Base-by-base conservation (phyloP, 2,888 invertebrate species). In the Chrysolina haemoptera region DNA sequence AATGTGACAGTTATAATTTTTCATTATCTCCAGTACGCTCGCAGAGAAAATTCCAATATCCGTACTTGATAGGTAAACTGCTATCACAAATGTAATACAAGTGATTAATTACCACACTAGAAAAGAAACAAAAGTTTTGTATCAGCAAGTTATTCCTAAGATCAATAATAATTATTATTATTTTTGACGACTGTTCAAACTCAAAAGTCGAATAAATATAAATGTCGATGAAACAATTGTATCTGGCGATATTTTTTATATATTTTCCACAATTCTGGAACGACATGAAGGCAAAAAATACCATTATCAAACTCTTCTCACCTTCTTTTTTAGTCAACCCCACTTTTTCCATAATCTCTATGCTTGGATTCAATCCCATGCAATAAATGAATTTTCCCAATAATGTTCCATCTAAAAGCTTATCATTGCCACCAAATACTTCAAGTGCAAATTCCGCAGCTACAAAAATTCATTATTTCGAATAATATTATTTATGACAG, bases 361-460 rank as follows among this genome's bases (percentile, higher is more conserved):
- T 89, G 87, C 98, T 98, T 85, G 98, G 98, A 92, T 98, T 98
- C 86, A 95, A 91, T 90, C 96, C 96, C 85, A 98, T 92, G 83
- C 97, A 96, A 85, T 98, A 94, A 86, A 98, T 92, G 84, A 96
- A 93, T 88, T 96, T 95, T 80, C 97, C 98, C 83, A 99, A 91
- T 89, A 96, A 93, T 89, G 91, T 91, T 85, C 94, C 95, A 88
- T 99, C 99, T 86, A 99, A 92, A 86, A 94, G 94, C 86, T 95
- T 94, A 86, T 95, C 92, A 82, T 96, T 94, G 77, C 93, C 92
- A 88, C 80, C 82, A 64, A 80, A 86, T 0, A 87, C 80, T n/a
- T 83, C 81, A 70, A 85, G 82, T 1, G 84, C 84, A 71, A 87
- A 86, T 73, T 86, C 85, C 2, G 84, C 80, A 65, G 82, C 87